Evolutionary conservation across 1,140 invertebrate genomes (phyloP), one percentile per base, ranked within the genome.

Genomic region (Drosophila cardini): DNA sequence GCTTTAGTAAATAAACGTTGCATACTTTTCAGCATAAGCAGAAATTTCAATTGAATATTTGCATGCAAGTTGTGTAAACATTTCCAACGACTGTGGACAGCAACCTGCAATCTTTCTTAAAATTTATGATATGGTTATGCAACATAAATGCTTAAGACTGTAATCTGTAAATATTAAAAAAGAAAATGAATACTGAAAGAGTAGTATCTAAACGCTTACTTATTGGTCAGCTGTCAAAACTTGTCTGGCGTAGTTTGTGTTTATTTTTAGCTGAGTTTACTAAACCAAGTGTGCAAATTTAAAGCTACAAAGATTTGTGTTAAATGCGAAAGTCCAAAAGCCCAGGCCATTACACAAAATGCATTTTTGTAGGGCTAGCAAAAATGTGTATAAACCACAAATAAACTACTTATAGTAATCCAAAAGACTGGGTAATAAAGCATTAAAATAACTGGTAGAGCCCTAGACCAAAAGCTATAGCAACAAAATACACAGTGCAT

Each of bases 371-470:
- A 57, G 71, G 26, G 36, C 56, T 60, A 43, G n/a, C 74, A 65
- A 82, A 65, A 77, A 81, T 81, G 68, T 80, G 43, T 60, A 18
- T 61, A 36, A 48, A 61, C 53, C 68, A 69, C 53, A 48, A 56
- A 40, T 50, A 48, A 21, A 45, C 11, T 26, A 26, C 21, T 26
- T 26, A 0, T 26, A 13, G 43, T 16, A 18, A 34, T 13, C 21
- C 9, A 11, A 34, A n/a, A 21, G 30, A 10, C 34, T 26, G 21
- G 36, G 76, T 65, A 83, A 83, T 83, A 83, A 83, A 83, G 80
- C 80, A 83, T 83, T 79, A 83, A 83, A 83, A 83, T 83, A 83
- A 83, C 36, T 38, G 4, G 36, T 72, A 71, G 57, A 78, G 70
- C 70, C 73, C 67, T 6, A n/a, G 46, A 72, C 72, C 53, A 43